Evolutionary conservation across 2,888 invertebrate genomes (phyloP).

Genomic region (Lissocephala sabroskyi): DNA sequence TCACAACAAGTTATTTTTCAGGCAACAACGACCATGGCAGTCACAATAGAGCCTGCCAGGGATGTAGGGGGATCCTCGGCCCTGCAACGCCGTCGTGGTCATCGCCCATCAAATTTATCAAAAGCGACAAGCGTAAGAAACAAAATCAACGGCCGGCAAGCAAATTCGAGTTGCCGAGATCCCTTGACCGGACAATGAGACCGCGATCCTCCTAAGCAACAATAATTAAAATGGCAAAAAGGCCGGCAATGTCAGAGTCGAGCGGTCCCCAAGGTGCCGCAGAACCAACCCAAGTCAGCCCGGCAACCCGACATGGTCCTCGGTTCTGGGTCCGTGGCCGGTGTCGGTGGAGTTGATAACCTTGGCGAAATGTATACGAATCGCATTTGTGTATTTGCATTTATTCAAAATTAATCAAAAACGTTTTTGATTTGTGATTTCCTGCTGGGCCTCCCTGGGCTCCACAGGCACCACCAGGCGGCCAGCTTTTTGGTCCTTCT

Average conservation of each 20-base stretch:
- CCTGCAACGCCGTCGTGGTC: constrained; percentile 10
- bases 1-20: constrained; percentile 61
- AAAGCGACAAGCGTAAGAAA: constrained; percentile 54
- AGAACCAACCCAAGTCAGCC: too few species aligned
- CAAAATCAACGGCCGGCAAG: constrained; percentile 20
- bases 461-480: too few species aligned
- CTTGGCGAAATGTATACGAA: constrained; percentile 37
- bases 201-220: background rate
- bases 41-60: too few species aligned
- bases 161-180: background rate
- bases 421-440: constrained; percentile 68
- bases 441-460: constrained; percentile 67
- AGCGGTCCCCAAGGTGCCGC: background rate
- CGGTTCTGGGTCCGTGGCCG: too few species aligned
- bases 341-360: constrained; percentile 40
- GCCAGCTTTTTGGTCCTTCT: too few species aligned
- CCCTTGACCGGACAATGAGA: background rate
- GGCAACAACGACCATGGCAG: constrained; percentile 24
- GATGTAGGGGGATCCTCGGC: too few species aligned
- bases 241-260: constrained; percentile 2
- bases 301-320: too few species aligned
- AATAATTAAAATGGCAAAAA: constrained; percentile 6
- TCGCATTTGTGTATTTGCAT: constrained; percentile 46
- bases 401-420: constrained; percentile 70
- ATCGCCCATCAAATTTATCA: constrained; percentile 53